Conservation (phyloP, 1,140 invertebrate species). For the Lineus longissimus region DNA sequence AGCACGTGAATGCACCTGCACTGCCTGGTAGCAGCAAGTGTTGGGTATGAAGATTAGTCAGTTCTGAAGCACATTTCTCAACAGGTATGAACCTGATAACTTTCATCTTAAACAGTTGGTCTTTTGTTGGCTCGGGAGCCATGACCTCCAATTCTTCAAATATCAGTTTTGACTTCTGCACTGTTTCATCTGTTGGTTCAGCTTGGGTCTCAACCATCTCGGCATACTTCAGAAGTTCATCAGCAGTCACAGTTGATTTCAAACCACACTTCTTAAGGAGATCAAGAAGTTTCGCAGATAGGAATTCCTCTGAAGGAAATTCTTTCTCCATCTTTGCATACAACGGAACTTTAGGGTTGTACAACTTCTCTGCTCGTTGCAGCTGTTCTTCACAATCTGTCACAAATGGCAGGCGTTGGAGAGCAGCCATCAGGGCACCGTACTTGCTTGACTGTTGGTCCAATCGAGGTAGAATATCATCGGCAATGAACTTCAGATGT, state of each 20-base stretch:
- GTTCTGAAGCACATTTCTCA: too few species aligned
- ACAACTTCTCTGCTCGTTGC: slow-evolving; percentile 15
- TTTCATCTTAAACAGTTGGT: too few species aligned
- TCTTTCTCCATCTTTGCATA: slow-evolving; percentile 20
- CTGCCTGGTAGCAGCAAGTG: too few species aligned
- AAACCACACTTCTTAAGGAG: slow-evolving; percentile 22
- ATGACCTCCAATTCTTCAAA: too few species aligned
- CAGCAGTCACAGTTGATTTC: slow-evolving; percentile 8
- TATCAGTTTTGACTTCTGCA: too few species aligned
- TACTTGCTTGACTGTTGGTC: not conserved
- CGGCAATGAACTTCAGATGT: slow-evolving; percentile 20
- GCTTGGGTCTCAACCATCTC: slow-evolving; percentile 15
- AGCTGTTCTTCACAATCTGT: not conserved
- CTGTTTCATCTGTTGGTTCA: not conserved
- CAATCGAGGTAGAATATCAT: not conserved
- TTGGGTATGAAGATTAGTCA: too few species aligned
- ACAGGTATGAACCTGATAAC: too few species aligned
- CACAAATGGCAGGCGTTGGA: slow-evolving; percentile 12
- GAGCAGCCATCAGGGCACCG: not conserved
- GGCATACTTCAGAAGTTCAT: slow-evolving; percentile 21
- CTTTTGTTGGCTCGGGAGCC: too few species aligned
- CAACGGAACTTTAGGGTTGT: slow-evolving; percentile 17
- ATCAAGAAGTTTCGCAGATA: not conserved
- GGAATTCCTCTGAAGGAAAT: slow-evolving; percentile 18
- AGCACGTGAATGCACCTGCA: too few species aligned